Evolutionary conservation across 1,140 invertebrate genomes (phyloP), one percentile per base, ranked within the genome.

Genomic region (Listronotus bonariensis): DNA sequence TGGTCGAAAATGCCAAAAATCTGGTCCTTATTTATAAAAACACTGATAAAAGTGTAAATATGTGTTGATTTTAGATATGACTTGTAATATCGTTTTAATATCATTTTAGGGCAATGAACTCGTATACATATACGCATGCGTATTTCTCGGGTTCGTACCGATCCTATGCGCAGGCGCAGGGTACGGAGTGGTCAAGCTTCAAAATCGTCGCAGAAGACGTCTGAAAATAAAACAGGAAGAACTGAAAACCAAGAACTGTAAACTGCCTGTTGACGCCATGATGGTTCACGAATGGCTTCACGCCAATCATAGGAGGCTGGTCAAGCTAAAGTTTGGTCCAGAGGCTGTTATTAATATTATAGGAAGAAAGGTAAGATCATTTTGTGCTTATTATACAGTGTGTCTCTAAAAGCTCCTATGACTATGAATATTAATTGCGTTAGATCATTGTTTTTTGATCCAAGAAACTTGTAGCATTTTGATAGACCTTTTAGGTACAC

Each of bases 281-380:
- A 84, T 93, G 34, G 93, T 95, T 14, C 87, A 94, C 20, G 96
- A 98, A 79, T 98, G 96, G 96, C 80, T 98, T 6, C 95, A 97
- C 74, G 93, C 94, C 12, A 95, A 96, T 70, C 89, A 96, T 76
- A 93, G 93, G 69, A 83, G 96, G 7, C 80, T 95, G 7, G 93
- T 97, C 0, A 96, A 95, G 72, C 85, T 98, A 0, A 91, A 94
- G 71, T 92, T 94, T 61, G 91, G 91, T 0, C 91, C 92, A 0
- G 91, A 93, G 76, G 86, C 91, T 0, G 88, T 89, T 0, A 82
- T 96, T 8, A 87, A 93, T 67, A 91, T 93, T 3, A 88, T 95
- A 0, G 92, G 96, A 78, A 81, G 93, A 0, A 95, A 96, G 20
- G 56, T 58, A 38, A 18, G 56, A 26, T 1, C 20, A 26, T 26